Percentiles rank a stretch among this genome's conserved stretches.
These are phyloP conservation scores for Beaufortia kweichowensis DNA, from an alignment of 2,113 vertebrate genomes.

Conservation along the genomic window DNA sequence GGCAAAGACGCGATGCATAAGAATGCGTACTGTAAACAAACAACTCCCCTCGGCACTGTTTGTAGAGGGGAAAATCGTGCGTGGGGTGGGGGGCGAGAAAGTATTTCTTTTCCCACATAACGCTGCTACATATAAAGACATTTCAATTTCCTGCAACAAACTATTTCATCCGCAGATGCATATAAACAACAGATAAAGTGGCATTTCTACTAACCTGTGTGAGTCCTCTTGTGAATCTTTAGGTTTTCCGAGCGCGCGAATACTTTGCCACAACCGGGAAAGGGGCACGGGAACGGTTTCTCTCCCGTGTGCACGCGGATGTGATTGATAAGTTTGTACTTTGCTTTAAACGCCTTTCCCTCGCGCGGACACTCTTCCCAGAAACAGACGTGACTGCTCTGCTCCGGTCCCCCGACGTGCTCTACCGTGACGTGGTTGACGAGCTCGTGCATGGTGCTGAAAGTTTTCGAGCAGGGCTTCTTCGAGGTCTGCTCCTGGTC, in stretches of 20 bases:
- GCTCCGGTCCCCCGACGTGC: conserved; percentile 97
- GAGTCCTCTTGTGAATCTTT: conserved; percentile 97
- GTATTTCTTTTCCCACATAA: neutral
- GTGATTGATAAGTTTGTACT: conserved; percentile 97
- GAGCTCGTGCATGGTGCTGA: conserved; percentile 98
- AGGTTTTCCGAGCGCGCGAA: conserved; percentile 96
- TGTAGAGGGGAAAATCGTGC: neutral
- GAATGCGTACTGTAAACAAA: conserved; percentile 22
- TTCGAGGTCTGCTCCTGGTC: conserved; percentile 82
- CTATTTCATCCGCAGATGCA: neutral
- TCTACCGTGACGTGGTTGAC: conserved; percentile 98
- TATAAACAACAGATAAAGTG: neutral
- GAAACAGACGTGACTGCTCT: conserved; percentile 93
- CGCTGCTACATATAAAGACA: neutral
- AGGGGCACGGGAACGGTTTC: conserved; percentile 92
- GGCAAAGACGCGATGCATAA: neutral
- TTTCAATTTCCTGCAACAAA: neutral
- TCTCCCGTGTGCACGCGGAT: conserved; percentile 95
- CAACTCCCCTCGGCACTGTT: neutral
- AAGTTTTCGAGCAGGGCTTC: conserved; percentile 94
- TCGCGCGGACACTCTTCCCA: conserved; percentile 97
- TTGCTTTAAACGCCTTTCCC: conserved; percentile 96
- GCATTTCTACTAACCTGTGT: conserved; percentile 87
- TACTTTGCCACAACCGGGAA: conserved; percentile 93
- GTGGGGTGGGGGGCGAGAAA: neutral